Percentiles rank a stretch among this genome's conserved stretches.
Conservation (phyloP, 2,888 invertebrate genomes). For the Callinectes sapidus region DNA sequence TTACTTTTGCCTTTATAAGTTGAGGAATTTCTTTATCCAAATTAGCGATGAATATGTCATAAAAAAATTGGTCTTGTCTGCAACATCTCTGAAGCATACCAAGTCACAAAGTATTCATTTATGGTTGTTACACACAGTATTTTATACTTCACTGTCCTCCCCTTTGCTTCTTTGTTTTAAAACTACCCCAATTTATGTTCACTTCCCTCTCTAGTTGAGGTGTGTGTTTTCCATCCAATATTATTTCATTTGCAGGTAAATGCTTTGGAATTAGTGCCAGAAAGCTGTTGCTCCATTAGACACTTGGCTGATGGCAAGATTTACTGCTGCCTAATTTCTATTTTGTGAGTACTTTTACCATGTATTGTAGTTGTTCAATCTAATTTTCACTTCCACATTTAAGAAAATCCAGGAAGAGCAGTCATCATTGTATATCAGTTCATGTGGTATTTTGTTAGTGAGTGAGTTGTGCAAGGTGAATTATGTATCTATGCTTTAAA, state of each 20-base stretch:
- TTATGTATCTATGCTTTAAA: too few relatives aligned
- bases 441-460: not conserved
- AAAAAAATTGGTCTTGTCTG: too few relatives aligned
- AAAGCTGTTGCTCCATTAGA: not conserved
- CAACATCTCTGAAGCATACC: too few relatives aligned
- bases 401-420: not conserved
- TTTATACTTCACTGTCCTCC: too few relatives aligned
- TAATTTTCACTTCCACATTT: not conserved
- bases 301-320: constrained; percentile 38
- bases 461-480: too few relatives aligned
- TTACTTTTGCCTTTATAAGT: too few relatives aligned
- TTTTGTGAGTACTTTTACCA: not conserved
- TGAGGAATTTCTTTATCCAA: too few relatives aligned
- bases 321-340: not conserved
- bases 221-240: too few relatives aligned
- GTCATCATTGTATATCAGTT: not conserved
- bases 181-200: not conserved
- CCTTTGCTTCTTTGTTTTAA: not conserved
- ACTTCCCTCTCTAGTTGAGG: not conserved
- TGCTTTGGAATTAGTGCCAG: not conserved
- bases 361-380: not conserved
- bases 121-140: too few relatives aligned
- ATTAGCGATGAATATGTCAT: too few relatives aligned
- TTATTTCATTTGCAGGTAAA: not conserved
- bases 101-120: too few relatives aligned